Evolutionary conservation across 2,888 invertebrate species (phyloP).

Genomic region (Tillus elongatus): DNA sequence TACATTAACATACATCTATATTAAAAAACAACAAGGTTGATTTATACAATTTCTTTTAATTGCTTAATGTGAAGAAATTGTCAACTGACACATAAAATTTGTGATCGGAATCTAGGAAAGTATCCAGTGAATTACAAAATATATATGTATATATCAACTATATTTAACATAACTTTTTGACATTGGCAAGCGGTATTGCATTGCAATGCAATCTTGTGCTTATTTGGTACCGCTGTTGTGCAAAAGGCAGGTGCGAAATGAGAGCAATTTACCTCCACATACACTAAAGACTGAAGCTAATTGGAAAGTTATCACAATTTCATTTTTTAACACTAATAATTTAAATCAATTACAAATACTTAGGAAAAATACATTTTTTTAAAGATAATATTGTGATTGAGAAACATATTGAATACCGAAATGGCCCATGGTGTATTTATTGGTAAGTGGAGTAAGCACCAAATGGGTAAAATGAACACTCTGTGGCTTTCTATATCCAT

Average conservation of each 20-base stretch:
- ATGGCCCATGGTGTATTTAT: too few species aligned
- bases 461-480: too few species aligned
- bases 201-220: slow-evolving; percentile 21
- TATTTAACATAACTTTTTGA: slow-evolving; percentile 31
- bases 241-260: slow-evolving; percentile 35
- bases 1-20: slow-evolving; percentile 41
- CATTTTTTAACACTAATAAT: too few species aligned
- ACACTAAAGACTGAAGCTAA: slow-evolving; percentile 25
- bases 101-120: slow-evolving; percentile 34
- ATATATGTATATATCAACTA: slow-evolving; percentile 33
- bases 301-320: slow-evolving; percentile 30
- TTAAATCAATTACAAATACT: too few species aligned
- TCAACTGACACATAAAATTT: slow-evolving; percentile 32
- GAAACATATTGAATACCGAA: too few species aligned
- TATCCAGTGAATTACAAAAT: slow-evolving; percentile 35
- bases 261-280: slow-evolving; percentile 27
- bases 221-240: slow-evolving; percentile 33
- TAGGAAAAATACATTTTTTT: too few species aligned
- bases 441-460: too few species aligned
- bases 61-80: slow-evolving; percentile 34
- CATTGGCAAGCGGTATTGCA: slow-evolving; percentile 30
- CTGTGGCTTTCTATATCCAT: too few species aligned
- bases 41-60: slow-evolving; percentile 36
- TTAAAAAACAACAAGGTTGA: slow-evolving; percentile 40
- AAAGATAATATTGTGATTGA: too few species aligned